These are phyloP conservation scores for Neosilurus hyrtlii DNA, from an alignment of 2,797 vertebrate species.

Conservation along the genomic window DNA sequence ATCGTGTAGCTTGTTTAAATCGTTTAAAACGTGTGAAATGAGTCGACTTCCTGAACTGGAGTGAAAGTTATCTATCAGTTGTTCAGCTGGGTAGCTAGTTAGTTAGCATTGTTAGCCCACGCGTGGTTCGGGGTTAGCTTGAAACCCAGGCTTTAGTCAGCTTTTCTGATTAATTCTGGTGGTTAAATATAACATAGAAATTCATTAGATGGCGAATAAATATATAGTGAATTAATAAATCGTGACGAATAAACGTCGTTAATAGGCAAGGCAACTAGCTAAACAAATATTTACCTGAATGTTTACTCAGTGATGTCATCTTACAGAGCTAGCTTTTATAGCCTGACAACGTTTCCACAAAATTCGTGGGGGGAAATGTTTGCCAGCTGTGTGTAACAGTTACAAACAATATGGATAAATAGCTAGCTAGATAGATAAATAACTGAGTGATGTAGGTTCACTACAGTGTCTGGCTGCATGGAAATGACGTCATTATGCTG, in stretches of 20 bases:
- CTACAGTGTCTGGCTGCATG: background rate
- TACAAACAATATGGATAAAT: too few relatives aligned
- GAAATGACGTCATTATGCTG: background rate
- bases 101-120: background rate
- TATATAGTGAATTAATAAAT: background rate
- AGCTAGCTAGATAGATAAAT: too few relatives aligned
- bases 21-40: background rate
- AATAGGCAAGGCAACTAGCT: background rate
- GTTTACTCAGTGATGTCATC: background rate
- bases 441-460: background rate
- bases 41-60: constrained; percentile 4
- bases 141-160: too few relatives aligned
- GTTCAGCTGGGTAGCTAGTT: background rate
- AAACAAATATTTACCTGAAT: background rate
- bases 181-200: background rate
- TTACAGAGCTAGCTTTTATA: background rate
- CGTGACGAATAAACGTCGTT: background rate
- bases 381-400: background rate
- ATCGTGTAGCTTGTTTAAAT: background rate
- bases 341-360: too few relatives aligned
- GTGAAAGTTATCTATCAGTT: background rate
- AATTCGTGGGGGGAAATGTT: background rate
- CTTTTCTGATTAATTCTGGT: background rate
- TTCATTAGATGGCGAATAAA: background rate
- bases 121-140: too few relatives aligned